Evolutionary conservation across 2,113 vertebrate genomes (phyloP), one percentile per base, ranked within the genome.

Genomic region (Scatophagus argus): DNA sequence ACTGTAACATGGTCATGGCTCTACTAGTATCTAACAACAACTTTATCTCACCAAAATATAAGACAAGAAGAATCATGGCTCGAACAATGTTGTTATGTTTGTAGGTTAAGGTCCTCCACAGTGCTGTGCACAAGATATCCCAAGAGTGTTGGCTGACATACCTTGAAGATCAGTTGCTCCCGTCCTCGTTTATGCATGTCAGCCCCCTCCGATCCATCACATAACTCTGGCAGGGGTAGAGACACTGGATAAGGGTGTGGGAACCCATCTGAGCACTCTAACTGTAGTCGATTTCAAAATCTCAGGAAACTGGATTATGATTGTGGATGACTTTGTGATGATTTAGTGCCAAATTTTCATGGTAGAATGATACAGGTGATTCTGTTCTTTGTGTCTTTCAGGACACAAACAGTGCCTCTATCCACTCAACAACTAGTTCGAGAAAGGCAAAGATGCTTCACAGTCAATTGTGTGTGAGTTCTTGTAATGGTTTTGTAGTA

Each of bases 221-320:
- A 91, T 92, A 87, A 66, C 91, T 92, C 76, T 92, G 91, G 90
- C 90, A 91, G 61, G 55, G 65, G 54, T 58, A 71, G 78, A 83
- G 91, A 90, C 87, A 93, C 62, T 85, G 89, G 87, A 94, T 94
- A 89, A 92, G 92, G 75, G 88, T 94, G 87, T 90, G 88, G 84
- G 87, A 93, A 93, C 86, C 81, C 83, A 68, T 74, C 77, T 59
- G 64, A 80, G 80, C 36, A 14, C 78, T 79, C 63, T 61, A 36
- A 65, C 34, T 55, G 49, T 64, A 70, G 34, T 46, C 2, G 6
- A 51, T 78, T 73, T 86, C 3, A 72, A 81, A 82, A 81, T 69
- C 44, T 43, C 11, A 23, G 17, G 19, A 66, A 76, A 81, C 73
- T 16, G 43, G 10, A 4, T 6, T 17, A 12, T 41, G 36, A 60